Evolutionary conservation across 2,888 invertebrate species (phyloP).

Genomic region (Phrixothrix hirtus): DNA sequence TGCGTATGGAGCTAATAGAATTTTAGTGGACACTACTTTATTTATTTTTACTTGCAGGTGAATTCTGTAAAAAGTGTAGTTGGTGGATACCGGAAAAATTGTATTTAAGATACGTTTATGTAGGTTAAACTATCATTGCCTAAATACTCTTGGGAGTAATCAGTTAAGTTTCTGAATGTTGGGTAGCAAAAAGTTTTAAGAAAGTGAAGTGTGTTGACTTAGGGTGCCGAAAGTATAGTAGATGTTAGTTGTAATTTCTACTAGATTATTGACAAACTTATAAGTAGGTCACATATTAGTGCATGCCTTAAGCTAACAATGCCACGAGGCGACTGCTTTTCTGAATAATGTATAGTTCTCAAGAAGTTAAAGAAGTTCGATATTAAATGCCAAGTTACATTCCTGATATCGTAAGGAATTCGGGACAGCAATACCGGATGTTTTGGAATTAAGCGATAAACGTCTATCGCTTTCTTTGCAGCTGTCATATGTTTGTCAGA

Average conservation of each 20-base stretch:
- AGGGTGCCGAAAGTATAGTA: too few relatives aligned
- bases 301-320: constrained; percentile 28
- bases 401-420: constrained; percentile 32
- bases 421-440: constrained; percentile 17
- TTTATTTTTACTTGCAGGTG: neutral
- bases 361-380: constrained; percentile 35
- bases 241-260: too few relatives aligned
- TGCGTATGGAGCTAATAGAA: neutral
- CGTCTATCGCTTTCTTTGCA: constrained; percentile 16
- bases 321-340: constrained; percentile 27
- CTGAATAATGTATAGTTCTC: constrained; percentile 36
- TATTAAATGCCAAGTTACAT: constrained; percentile 36
- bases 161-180: constrained; percentile 5
- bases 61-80: neutral
- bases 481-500: constrained; percentile 16
- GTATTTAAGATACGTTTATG: constrained; percentile 6
- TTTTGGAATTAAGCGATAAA: constrained; percentile 26
- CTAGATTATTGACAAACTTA: too few relatives aligned
- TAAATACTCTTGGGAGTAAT: constrained; percentile 17
- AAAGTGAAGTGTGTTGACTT: constrained; percentile 6
- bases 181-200: neutral
- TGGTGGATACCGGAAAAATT: too few relatives aligned
- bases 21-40: neutral
- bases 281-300: constrained; percentile 33
- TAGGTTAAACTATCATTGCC: constrained; percentile 16